Base-by-base conservation (phyloP, 1,140 invertebrate genomes). In the Tetramorium simillimum region DNA sequence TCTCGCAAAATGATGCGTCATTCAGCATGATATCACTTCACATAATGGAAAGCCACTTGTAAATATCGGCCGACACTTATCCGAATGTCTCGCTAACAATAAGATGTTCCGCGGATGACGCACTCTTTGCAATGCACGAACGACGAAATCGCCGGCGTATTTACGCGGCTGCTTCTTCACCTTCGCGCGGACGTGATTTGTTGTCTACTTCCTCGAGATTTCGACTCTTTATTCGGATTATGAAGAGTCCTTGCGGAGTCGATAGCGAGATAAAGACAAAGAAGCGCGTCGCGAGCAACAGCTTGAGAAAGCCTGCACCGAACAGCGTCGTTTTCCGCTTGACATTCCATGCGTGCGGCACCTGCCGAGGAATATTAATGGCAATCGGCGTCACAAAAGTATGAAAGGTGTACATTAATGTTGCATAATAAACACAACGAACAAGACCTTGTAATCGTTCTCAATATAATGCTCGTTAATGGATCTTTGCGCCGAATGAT, bases 191-290 rank as follows among this genome's bases (percentile, higher is more conserved):
- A 70, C 58, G 18, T 56, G 21, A 81, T 70, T 81, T 49, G 49
- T 33, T 24, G 65, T 49, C 12, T 56, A 73, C 80, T 60, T 84
- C 51, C 53, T 24, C 18, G 14, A 75, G 24, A 75, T 21, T 60
- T 60, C 65, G 78, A 70, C 37, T 81, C 46, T 24, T 75, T n/a
- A 40, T 49, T 21, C 69, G 69, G 53, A 60, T 84, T 84, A 60
- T 75, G n/a, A 4, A 37, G 80, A 67, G 21, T 84, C 43, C 40
- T 60, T 49, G 40, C 28, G 28, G 4, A 60, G 24, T 62, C 24
- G 56, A 58, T 73, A 73, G 43, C 40, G 53, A 84, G 53, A 60
- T 75, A 62, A 84, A 84, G 69, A 84, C 69, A 84, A 84, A 75
- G 53, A 62, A 84, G 18, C 14, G 10, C 33, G 46, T 37, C 63